phyloP scores from a whole-genome alignment of 2,888 invertebrate species.

The Phengaris arion region DNA sequence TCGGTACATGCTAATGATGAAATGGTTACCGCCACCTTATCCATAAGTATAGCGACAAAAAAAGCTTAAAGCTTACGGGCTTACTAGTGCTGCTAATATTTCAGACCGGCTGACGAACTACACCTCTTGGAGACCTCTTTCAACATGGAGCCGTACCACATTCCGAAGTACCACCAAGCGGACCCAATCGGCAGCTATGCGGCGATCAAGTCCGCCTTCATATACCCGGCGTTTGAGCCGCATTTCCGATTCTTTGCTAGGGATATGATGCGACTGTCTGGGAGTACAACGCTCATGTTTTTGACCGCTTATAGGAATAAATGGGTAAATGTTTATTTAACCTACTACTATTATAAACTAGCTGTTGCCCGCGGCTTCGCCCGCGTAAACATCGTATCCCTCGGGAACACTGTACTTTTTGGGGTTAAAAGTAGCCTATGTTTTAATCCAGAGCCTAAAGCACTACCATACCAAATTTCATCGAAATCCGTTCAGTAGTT shows the following conservation, averaged over 20 bases:
- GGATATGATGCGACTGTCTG: slow-evolving; percentile 81
- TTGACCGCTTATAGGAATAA: slow-evolving; percentile 66
- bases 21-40: too few species aligned
- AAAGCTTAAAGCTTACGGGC: too few species aligned
- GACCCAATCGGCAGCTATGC: slow-evolving; percentile 50
- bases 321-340: slow-evolving; percentile 49
- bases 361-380: too few species aligned
- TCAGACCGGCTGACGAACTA: slow-evolving; percentile 59
- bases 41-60: too few species aligned
- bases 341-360: too few species aligned
- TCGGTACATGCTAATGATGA: too few species aligned
- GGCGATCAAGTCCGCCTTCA: slow-evolving; percentile 52
- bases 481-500: too few species aligned
- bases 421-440: too few species aligned
- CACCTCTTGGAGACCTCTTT: slow-evolving; percentile 57
- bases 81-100: slow-evolving; percentile 1
- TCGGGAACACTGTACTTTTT: too few species aligned
- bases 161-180: slow-evolving; percentile 56
- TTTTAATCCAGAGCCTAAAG: too few species aligned
- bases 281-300: slow-evolving; percentile 61
- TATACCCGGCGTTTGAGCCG: slow-evolving; percentile 80
- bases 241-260: slow-evolving; percentile 78
- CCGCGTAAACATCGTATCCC: too few species aligned
- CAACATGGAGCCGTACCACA: slow-evolving; percentile 55
- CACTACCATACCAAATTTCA: too few species aligned